Evolutionary conservation across 2,113 vertebrate species (phyloP).

Genomic region (Gallinago media): DNA sequence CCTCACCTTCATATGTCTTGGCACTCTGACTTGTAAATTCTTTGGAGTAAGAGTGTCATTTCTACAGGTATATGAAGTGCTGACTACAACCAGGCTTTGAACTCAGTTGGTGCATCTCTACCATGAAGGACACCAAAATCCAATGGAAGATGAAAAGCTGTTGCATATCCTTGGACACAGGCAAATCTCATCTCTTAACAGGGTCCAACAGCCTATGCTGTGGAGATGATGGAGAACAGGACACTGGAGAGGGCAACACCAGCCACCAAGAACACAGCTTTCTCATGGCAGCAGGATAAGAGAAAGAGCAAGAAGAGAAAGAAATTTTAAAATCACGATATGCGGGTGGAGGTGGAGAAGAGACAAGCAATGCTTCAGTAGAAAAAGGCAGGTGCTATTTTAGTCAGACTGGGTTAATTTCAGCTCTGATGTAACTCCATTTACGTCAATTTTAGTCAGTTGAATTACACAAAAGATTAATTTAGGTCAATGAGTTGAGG

Average conservation of each 20-base stretch:
- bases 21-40: not conserved
- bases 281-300: not conserved
- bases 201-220: not conserved
- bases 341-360: conserved; percentile 31
- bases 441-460: conserved; percentile 56
- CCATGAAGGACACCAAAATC: not conserved
- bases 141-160: not conserved
- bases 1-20: not conserved
- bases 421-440: conserved; percentile 57
- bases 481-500: conserved; percentile 31
- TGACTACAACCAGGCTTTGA: not conserved
- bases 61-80: not conserved
- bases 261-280: not conserved
- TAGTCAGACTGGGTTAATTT: conserved; percentile 63
- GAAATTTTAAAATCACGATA: conserved; percentile 9
- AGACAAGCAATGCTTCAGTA: not conserved
- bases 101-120: not conserved
- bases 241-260: not conserved
- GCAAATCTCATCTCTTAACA: fast-evolving
- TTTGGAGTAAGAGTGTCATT: not conserved
- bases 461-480: conserved; percentile 58
- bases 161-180: not conserved
- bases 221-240: not conserved
- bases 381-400: conserved; percentile 64
- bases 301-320: conserved; percentile 8